A percentile compares a stretch with the other conserved stretches of the same genome.
These are phyloP conservation scores for Eucidaris tribuloides DNA, from an alignment of 35 echinoderm and acorn worm species.

Conservation along the genomic window DNA sequence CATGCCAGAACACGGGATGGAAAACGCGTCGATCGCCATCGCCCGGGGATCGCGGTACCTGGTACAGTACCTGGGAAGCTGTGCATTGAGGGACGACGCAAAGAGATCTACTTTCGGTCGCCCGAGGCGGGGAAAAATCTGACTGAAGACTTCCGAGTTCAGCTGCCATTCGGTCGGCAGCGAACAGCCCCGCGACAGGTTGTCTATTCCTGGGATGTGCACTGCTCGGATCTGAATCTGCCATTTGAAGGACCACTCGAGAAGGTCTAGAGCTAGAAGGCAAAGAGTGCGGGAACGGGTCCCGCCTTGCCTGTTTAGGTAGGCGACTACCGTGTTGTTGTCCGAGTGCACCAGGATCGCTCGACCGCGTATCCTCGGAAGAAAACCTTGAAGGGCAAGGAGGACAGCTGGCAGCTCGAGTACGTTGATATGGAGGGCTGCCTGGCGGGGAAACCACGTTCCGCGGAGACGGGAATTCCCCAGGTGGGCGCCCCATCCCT, in stretches of 20 bases:
- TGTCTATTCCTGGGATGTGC: slow-evolving; percentile 39
- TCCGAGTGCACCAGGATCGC: too few relatives aligned
- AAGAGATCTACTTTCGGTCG: slow-evolving; percentile 40
- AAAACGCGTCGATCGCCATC: slow-evolving; percentile 23
- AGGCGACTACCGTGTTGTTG: too few relatives aligned
- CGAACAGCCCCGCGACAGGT: slow-evolving; percentile 33
- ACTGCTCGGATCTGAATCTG: not conserved
- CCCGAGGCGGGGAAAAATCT: not conserved
- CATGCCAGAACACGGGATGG: not conserved
- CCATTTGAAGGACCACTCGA: not conserved
- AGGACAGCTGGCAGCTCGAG: not conserved
- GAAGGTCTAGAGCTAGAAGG: not conserved
- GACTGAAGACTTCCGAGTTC: not conserved
- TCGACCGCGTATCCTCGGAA: too few relatives aligned
- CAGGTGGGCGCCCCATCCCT: slow-evolving; percentile 9
- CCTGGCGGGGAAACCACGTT: not conserved
- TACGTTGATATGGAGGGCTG: not conserved
- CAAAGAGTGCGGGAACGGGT: not conserved
- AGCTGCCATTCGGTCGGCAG: slow-evolving; percentile 44
- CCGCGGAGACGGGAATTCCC: not conserved
- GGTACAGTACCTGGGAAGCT: slow-evolving; percentile 10
- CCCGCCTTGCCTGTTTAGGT: not conserved
- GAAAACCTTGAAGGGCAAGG: too few relatives aligned
- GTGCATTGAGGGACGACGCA: slow-evolving; percentile 42
- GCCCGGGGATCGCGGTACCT: slow-evolving; percentile 43